Evolutionary conservation across 2,888 invertebrate species (phyloP).

Genomic region (Diarsia rubi): DNA sequence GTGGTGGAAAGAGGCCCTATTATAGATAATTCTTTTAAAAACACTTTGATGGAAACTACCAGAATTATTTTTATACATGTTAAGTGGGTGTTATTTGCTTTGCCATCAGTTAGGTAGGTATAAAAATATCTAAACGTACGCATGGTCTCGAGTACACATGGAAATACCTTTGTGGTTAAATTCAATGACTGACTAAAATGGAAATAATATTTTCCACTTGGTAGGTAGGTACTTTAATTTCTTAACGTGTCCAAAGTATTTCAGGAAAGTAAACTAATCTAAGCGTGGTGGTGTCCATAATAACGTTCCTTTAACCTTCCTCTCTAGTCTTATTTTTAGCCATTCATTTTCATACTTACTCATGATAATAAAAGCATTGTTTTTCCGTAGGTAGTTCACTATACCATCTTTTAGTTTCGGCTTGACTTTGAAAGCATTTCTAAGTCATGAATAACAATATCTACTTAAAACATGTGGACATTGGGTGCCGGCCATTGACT

Average conservation of each 20-base stretch:
- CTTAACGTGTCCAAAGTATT: neutral
- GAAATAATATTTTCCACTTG: neutral
- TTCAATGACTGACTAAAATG: neutral
- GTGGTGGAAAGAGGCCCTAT: slow-evolving; percentile 13
- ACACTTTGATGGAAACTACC: slow-evolving; percentile 33
- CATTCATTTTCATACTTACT: neutral
- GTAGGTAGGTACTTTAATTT: too few species aligned
- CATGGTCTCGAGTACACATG: slow-evolving; percentile 7
- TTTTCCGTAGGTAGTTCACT: neutral
- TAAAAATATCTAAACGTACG: slow-evolving; percentile 20
- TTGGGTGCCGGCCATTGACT: slow-evolving; percentile 32
- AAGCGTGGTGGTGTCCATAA: neutral
- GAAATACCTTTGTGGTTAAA: neutral
- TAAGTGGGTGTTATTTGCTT: slow-evolving; percentile 31
- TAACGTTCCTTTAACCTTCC: neutral
- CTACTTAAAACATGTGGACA: slow-evolving; percentile 4
- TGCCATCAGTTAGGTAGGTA: neutral
- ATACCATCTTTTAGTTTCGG: neutral
- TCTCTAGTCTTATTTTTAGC: neutral
- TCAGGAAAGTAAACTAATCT: neutral
- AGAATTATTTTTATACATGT: slow-evolving; percentile 45
- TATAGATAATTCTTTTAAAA: slow-evolving; percentile 12
- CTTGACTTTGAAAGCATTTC: slow-evolving; percentile 13
- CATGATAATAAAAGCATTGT: neutral
- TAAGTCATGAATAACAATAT: slow-evolving; percentile 2